These are phyloP conservation scores for Tachysurus fulvidraco DNA, from an alignment of 2,113 vertebrate genomes.

Conservation along the genomic window DNA sequence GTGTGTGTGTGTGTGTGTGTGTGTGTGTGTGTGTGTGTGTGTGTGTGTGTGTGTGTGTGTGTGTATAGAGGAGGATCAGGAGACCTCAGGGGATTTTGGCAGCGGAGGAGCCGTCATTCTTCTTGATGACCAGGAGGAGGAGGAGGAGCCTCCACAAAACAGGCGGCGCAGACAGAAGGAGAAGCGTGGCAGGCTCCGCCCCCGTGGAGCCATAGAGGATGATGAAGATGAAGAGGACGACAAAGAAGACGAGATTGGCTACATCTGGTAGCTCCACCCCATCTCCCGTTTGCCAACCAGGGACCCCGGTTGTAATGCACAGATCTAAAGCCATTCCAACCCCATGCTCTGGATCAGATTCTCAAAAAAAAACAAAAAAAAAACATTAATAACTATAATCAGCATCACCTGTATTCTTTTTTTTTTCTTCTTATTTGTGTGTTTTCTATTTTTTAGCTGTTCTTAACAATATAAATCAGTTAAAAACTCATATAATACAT, in stretches of 20 bases:
- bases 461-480: constrained; percentile 18
- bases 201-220: constrained; percentile 85
- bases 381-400: constrained; percentile 6
- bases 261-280: constrained; percentile 76
- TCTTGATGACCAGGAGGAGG: constrained; percentile 89
- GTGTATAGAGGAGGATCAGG: constrained; percentile 80
- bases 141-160: constrained; percentile 78
- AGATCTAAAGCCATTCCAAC: constrained; percentile 79
- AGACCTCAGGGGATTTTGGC: constrained; percentile 93
- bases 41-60: constrained; percentile 39
- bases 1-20: constrained; percentile 41
- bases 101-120: constrained; percentile 86
- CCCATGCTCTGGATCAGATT: constrained; percentile 17
- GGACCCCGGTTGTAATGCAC: constrained; percentile 72
- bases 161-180: constrained; percentile 77
- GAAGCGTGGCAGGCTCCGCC: constrained; percentile 79
- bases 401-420: background rate
- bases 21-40: constrained; percentile 41
- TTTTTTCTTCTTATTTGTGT: background rate
- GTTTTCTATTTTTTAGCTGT: background rate
- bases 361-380: background rate
- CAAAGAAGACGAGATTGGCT: constrained; percentile 91
- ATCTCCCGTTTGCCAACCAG: constrained; percentile 66
- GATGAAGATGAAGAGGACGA: constrained; percentile 93
- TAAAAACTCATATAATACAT: constrained; percentile 12